Evolutionary conservation across 1,140 invertebrate species (phyloP).

Genomic region (Streblospio benedicti): DNA sequence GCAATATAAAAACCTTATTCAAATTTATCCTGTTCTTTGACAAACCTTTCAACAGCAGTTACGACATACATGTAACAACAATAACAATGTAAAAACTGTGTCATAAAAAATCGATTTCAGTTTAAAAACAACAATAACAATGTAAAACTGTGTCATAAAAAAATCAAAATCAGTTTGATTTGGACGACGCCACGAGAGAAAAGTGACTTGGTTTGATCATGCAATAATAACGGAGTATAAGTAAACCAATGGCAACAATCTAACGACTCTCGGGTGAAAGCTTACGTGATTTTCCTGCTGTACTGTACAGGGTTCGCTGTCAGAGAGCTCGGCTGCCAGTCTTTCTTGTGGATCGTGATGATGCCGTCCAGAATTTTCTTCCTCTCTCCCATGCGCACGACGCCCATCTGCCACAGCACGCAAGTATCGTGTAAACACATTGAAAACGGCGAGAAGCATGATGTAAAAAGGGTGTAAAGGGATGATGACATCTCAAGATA

Average conservation of each 20-base stretch:
- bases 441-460: too few species aligned
- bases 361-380: constrained; percentile 48
- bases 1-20: too few species aligned
- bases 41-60: too few species aligned
- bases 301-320: constrained; percentile 39
- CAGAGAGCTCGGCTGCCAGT: constrained; percentile 49
- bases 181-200: neutral
- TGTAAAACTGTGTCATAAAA: neutral
- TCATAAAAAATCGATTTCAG: too few species aligned
- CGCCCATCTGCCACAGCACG: constrained; percentile 45
- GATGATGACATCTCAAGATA: too few species aligned
- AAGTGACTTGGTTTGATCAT: neutral
- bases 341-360: constrained; percentile 46
- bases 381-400: constrained; percentile 43
- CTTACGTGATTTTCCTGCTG: constrained; percentile 43
- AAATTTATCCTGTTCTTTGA: too few species aligned
- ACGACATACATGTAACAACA: too few species aligned
- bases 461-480: too few species aligned
- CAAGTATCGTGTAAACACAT: too few species aligned
- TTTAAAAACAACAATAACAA: neutral
- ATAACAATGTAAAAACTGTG: too few species aligned
- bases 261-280: neutral
- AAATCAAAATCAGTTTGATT: neutral
- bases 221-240: neutral
- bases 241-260: neutral